Percentiles rank a stretch among this genome's conserved stretches.
phyloP scores from a whole-genome alignment of 92 coral and sea anemone genomes.

The Phenganax marumi region DNA sequence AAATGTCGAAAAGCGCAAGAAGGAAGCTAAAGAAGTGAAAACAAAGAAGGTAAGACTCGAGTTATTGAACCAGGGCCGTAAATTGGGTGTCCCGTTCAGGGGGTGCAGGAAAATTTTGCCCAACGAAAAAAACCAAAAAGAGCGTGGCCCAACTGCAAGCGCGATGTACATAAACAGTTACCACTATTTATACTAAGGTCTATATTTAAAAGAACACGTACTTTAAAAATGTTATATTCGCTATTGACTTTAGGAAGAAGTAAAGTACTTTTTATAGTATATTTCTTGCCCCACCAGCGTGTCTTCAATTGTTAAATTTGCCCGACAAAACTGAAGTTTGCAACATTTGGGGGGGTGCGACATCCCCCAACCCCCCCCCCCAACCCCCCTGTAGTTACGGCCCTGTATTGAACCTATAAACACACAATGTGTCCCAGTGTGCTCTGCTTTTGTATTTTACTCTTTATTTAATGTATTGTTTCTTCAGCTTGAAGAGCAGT shows the following conservation, averaged over 20 bases:
- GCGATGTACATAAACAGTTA: too few relatives aligned
- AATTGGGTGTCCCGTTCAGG: too few relatives aligned
- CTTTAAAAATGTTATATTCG: not conserved
- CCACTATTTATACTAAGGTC: too few relatives aligned
- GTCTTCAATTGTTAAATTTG: too few relatives aligned
- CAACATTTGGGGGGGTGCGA: not conserved
- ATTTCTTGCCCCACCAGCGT: too few relatives aligned
- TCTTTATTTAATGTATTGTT: not conserved
- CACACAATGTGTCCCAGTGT: not conserved
- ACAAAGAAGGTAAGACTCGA: constrained; percentile 55
- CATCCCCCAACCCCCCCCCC: too few relatives aligned
- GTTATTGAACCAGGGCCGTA: not conserved
- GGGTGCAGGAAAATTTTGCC: too few relatives aligned
- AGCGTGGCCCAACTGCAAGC: too few relatives aligned
- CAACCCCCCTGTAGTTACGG: too few relatives aligned
- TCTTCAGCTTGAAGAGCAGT: constrained; percentile 62
- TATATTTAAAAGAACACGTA: not conserved
- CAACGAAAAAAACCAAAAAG: too few relatives aligned
- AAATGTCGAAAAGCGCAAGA: constrained; percentile 52
- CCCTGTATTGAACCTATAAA: not conserved
- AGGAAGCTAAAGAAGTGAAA: constrained; percentile 44
- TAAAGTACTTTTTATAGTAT: too few relatives aligned
- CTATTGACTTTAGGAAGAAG: too few relatives aligned
- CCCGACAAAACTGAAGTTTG: not conserved
- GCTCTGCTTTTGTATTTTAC: not conserved